Evolutionary conservation across 1,140 invertebrate genomes (phyloP), one percentile per base, ranked within the genome.

Genomic region (Dolichoris vasculosae): DNA sequence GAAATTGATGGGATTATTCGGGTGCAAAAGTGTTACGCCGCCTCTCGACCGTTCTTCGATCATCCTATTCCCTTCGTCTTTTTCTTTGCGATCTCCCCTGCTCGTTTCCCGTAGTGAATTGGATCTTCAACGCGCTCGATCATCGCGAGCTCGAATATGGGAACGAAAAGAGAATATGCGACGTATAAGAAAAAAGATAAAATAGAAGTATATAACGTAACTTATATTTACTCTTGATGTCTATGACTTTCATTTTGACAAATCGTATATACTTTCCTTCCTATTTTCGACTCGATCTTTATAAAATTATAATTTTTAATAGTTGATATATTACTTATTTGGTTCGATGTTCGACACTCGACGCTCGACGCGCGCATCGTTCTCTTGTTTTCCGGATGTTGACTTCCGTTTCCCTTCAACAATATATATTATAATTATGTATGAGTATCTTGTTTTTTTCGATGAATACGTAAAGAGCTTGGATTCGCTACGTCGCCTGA

Each of bases 1-100:
- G 32, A 59, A 76, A 77, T 76, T 64, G 71, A 83, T 83, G 73
- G 73, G 73, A 83, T 83, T 83, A 77, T 83, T 76, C 73, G 55
- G 71, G 71, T 64, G 55, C 38, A 82, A 64, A 81, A 81, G 63
- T 81, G 30, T 69, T 69, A 51, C 43, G 43, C 79, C 35, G 55
- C 55, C 55, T 59, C n/a, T 59, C 3, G 51, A 2, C 20, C 23
- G 2, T 26, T 59, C 55, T 13, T 26, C 23, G 7, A 17, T 9
- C 51, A 17, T 9, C 23, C 30, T 81, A 63, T 79, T 26, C 67
- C 13, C 6, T 48, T 2, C 23, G 0, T 75, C 20, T 48, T 77
- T 55, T 51, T 51, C 15, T 17, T 51, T 51, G 6, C 3, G 48
- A 51, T 51, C 23, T 26, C 55, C 23, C 26, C 26, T 2, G 55